A percentile compares a stretch with the other conserved stretches of the same genome.
Evolutionary conservation across 2,113 vertebrate genomes (phyloP).

Genomic region (Gallinago undulata): DNA sequence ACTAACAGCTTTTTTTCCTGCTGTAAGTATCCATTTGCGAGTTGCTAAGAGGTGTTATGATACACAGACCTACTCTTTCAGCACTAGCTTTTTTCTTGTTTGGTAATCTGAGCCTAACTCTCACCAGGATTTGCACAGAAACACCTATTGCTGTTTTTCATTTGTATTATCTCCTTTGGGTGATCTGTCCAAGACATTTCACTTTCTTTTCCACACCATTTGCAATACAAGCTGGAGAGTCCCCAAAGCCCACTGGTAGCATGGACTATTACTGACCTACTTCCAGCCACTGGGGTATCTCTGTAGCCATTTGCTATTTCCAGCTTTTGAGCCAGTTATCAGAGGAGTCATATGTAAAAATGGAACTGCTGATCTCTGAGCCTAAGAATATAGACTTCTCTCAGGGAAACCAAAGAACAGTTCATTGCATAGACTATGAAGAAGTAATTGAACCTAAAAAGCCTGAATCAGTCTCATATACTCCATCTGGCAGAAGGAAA

Average conservation of each 20-base stretch:
- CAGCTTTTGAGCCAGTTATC: slow-evolving; percentile 10
- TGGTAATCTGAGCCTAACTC: background rate
- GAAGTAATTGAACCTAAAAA: background rate
- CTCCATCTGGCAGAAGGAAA: background rate
- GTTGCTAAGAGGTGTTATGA: slow-evolving; percentile 21
- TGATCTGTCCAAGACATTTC: background rate
- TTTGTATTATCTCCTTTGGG: slow-evolving; percentile 2
- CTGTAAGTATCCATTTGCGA: slow-evolving; percentile 29
- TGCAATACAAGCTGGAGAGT: slow-evolving; percentile 10
- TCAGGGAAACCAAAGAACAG: background rate
- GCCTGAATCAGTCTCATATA: background rate
- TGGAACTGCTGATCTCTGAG: background rate
- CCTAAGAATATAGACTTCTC: background rate
- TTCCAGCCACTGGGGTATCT: background rate
- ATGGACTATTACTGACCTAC: background rate
- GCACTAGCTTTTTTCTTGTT: background rate
- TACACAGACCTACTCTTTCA: slow-evolving; percentile 11
- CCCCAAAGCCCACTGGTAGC: background rate
- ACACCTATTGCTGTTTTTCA: background rate
- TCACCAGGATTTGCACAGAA: background rate
- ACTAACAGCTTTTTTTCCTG: slow-evolving; percentile 36
- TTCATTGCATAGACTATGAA: background rate
- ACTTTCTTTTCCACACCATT: slow-evolving; percentile 27
- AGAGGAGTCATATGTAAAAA: background rate
- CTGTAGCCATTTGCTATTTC: slow-evolving; percentile 3